Percentiles rank a stretch among this genome's conserved stretches.
phyloP scores from a whole-genome alignment of 2,797 vertebrate genomes.

The Helicolenus hilgendorfi region DNA sequence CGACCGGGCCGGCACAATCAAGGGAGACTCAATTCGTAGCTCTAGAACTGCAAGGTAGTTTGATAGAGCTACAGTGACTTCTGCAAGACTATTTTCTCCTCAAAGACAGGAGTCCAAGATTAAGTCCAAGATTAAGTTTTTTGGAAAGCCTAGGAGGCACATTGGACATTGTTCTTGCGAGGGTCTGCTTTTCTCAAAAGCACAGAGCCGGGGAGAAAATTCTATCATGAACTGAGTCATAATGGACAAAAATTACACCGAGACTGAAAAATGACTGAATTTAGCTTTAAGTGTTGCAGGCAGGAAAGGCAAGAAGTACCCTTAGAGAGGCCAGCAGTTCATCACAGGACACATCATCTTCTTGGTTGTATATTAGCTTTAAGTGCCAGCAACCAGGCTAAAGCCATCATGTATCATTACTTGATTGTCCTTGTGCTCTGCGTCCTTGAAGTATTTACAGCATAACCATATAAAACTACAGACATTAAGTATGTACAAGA shows the following conservation, averaged over 20 bases:
- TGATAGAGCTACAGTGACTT: background rate
- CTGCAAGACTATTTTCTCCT: background rate
- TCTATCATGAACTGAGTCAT: background rate
- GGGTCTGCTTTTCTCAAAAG: background rate
- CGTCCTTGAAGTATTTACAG: conserved; percentile 34
- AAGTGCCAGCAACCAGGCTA: background rate
- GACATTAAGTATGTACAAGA: background rate
- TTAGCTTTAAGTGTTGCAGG: background rate
- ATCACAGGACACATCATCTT: conserved; percentile 37
- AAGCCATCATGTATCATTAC: conserved; percentile 18
- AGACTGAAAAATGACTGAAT: background rate
- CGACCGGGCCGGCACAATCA: too few species aligned
- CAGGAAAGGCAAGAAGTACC: background rate
- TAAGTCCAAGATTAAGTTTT: background rate
- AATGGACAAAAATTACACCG: background rate
- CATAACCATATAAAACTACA: background rate
- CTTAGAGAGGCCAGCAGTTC: background rate
- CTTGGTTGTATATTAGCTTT: conserved; percentile 4
- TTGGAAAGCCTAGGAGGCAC: background rate
- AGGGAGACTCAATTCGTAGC: background rate
- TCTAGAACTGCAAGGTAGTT: background rate
- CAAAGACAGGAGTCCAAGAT: background rate
- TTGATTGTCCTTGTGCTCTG: background rate
- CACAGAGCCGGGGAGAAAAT: background rate
- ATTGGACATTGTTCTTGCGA: background rate